Evolutionary conservation across 2,113 vertebrate genomes (phyloP), one percentile per base, ranked within the genome.

Genomic region (Rallus limicola): DNA sequence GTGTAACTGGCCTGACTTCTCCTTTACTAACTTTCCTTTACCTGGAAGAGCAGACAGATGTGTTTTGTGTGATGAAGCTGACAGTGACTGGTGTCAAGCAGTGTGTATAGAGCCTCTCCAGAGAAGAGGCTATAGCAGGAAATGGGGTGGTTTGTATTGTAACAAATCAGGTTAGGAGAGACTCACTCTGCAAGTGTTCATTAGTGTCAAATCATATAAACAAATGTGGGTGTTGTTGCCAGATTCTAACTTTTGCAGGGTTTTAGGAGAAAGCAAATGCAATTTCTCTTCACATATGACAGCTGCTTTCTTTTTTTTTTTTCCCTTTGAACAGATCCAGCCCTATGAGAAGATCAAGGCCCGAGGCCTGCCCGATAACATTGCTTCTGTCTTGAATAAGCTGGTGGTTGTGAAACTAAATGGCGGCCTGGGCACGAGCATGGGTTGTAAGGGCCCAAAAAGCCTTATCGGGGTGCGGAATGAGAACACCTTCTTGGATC

Each of bases 371-470:
- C 99, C 99, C 0, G 98, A 98, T 67, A 98, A 98, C 93, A 97
- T 99, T 48, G 74, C 98, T 7, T 98, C 98, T 56, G 98, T 98
- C 88, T 94, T 99, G 72, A 99, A 99, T 97, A 99, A 99, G 92
- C 97, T 99, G 34, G 99, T 98, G 10, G 99, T 99, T 46, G 98
- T 99, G 74, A 99, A 99, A 95, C 99, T 99, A 48, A 99, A 99
- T 85, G 99, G 99, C 0, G 99, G 99, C 33, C 92, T 99, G 98
- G 99, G 99, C 68, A 99, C 99, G 74, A 99, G 99, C 96, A 99
- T 99, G 99, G 99, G 99, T 72, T 99, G 99, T 75, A 99, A 99
- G 87, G 99, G 99, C 75, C 99, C 99, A 9, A 99, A 99, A 97
- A 99, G 99, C 80, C 98, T 99, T 42, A 99, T 99, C 19, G 99